Conservation (phyloP, 64 coral and sea anemone species). For the Stichodactyla mertensii region DNA sequence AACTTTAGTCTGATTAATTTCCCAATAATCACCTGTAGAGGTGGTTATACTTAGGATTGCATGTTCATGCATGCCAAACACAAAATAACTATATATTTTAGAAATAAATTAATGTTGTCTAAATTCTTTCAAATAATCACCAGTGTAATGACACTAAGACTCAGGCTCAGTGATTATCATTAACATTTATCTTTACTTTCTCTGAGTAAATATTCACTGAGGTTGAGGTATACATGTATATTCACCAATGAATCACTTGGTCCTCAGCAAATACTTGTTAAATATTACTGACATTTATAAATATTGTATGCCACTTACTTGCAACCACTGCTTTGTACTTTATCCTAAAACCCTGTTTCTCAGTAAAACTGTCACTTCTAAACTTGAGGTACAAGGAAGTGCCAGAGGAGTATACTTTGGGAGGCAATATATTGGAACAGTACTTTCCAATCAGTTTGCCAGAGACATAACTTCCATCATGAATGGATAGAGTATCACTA, state of each 20-base stretch:
- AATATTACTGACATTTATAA: not conserved
- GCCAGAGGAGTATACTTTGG: conserved; percentile 7
- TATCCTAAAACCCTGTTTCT: not conserved
- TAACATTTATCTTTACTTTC: no score
- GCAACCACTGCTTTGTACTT: not conserved
- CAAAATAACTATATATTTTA: no score
- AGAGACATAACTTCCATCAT: conserved; percentile 9
- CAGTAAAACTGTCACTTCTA: not conserved
- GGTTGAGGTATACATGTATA: not conserved
- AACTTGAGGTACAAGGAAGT: not conserved
- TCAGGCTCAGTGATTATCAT: no score
- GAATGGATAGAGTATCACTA: conserved; percentile 16
- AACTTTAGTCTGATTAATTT: no score
- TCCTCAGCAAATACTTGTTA: not conserved
- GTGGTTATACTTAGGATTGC: not conserved
- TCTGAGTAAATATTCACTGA: no score
- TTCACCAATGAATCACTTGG: not conserved
- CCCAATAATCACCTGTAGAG: no score
- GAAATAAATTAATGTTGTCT: no score
- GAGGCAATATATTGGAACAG: not conserved
- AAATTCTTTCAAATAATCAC: no score
- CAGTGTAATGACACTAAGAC: no score
- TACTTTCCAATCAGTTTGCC: conserved; percentile 14
- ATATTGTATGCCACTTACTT: not conserved
- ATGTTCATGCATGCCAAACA: not conserved